Evolutionary conservation across 2,888 invertebrate species (phyloP).

Genomic region (Actias luna): DNA sequence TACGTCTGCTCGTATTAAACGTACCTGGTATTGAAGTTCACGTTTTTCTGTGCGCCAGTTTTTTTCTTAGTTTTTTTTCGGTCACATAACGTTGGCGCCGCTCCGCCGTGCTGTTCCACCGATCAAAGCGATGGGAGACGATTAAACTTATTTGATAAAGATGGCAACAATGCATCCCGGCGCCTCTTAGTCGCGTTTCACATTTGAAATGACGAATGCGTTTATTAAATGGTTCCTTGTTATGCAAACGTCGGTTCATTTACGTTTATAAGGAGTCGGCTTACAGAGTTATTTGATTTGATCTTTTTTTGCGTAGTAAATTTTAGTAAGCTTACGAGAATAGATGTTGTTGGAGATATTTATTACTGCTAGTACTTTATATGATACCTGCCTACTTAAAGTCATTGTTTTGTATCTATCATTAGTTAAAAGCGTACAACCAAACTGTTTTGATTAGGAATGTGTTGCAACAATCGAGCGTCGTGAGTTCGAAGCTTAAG

Average conservation of each 20-base stretch:
- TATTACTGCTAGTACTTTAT: too few relatives aligned
- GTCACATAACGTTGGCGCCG: conserved; percentile 49
- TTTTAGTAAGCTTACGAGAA: background rate
- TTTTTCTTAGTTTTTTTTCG: conserved; percentile 47
- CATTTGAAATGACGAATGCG: conserved; percentile 40
- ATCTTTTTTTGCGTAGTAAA: conserved; percentile 9
- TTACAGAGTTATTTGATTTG: conserved; percentile 7
- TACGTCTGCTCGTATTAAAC: conserved; percentile 44
- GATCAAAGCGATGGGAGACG: conserved; percentile 68
- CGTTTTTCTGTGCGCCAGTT: conserved; percentile 36
- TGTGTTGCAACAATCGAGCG: too few relatives aligned
- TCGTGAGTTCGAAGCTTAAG: too few relatives aligned
- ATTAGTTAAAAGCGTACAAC: too few relatives aligned
- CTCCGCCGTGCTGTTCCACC: conserved; percentile 37
- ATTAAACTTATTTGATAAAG: conserved; percentile 56
- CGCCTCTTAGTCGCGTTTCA: conserved; percentile 46
- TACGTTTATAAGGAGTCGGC: conserved; percentile 11
- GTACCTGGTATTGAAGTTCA: conserved; percentile 33
- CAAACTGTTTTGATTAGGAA: too few relatives aligned
- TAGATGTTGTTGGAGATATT: background rate
- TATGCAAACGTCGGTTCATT: conserved; percentile 18
- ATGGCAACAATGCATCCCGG: conserved; percentile 42
- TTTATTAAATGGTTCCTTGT: conserved; percentile 21
- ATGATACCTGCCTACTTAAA: too few relatives aligned
- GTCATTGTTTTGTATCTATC: too few relatives aligned